Conservation (phyloP, 2,113 vertebrate species). For the Tragelaphus strepsiceros region DNA sequence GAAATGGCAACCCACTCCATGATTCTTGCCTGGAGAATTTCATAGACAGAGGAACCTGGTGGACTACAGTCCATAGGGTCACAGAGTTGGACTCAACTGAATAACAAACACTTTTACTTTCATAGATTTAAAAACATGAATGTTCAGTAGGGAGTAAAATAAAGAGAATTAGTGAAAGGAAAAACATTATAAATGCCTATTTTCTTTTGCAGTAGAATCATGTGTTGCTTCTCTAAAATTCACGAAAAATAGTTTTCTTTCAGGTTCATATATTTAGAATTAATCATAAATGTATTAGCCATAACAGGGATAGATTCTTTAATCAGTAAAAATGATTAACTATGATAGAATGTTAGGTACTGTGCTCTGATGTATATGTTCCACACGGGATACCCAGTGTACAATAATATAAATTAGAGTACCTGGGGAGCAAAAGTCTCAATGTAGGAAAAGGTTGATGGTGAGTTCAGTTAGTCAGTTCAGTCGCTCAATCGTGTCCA, state of each 20-base stretch:
- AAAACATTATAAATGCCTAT: background rate
- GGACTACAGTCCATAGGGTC: background rate
- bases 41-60: background rate
- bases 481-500: too few relatives aligned
- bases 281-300: background rate
- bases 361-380: background rate
- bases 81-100: background rate
- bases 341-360: background rate
- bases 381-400: background rate
- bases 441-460: background rate
- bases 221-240: background rate
- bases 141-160: constrained; percentile 27
- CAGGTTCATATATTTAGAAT: background rate
- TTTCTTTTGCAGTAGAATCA: background rate
- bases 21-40: background rate
- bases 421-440: background rate
- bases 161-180: background rate
- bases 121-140: background rate
- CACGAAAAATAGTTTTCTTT: background rate
- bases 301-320: background rate
- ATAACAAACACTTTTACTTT: background rate
- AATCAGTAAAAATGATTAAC: background rate
- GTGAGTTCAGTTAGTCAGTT: too few relatives aligned
- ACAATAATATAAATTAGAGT: background rate
- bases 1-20: background rate